Evolutionary conservation across 2,113 vertebrate species (phyloP).

Genomic region (Blennius ocellaris): DNA sequence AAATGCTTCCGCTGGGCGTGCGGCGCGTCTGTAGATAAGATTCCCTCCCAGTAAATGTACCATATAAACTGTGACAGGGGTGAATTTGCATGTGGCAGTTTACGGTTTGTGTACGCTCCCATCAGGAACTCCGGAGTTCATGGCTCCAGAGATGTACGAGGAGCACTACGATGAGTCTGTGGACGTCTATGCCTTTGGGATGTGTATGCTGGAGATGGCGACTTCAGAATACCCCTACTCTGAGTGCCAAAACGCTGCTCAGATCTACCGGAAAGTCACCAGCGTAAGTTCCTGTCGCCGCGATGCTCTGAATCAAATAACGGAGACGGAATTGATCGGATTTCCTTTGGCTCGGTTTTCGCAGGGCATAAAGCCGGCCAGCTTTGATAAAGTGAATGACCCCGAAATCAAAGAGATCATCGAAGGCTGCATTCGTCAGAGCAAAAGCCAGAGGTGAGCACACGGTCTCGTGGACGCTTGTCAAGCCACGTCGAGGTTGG

Average conservation of each 20-base stretch:
- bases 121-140: slow-evolving; percentile 94
- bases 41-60: slow-evolving; percentile 12
- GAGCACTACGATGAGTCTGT: slow-evolving; percentile 96
- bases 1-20: neutral
- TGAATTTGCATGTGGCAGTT: slow-evolving; percentile 27
- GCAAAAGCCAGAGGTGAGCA: slow-evolving; percentile 89
- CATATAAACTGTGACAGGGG: neutral
- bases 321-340: too few species aligned
- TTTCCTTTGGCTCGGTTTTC: neutral
- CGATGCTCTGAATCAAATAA: neutral
- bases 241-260: slow-evolving; percentile 94
- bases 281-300: slow-evolving; percentile 85
- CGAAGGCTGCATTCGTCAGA: slow-evolving; percentile 94
- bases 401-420: slow-evolving; percentile 98
- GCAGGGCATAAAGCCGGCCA: slow-evolving; percentile 95
- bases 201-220: slow-evolving; percentile 97
- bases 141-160: slow-evolving; percentile 97
- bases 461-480: neutral
- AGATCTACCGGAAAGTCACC: slow-evolving; percentile 97
- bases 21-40: neutral
- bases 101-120: slow-evolving; percentile 20
- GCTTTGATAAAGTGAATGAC: slow-evolving; percentile 94
- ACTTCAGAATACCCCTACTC: slow-evolving; percentile 96
- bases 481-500: neutral
- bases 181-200: slow-evolving; percentile 95